Conservation (phyloP, 2,113 vertebrate genomes). For the Tenrec ecaudatus region DNA sequence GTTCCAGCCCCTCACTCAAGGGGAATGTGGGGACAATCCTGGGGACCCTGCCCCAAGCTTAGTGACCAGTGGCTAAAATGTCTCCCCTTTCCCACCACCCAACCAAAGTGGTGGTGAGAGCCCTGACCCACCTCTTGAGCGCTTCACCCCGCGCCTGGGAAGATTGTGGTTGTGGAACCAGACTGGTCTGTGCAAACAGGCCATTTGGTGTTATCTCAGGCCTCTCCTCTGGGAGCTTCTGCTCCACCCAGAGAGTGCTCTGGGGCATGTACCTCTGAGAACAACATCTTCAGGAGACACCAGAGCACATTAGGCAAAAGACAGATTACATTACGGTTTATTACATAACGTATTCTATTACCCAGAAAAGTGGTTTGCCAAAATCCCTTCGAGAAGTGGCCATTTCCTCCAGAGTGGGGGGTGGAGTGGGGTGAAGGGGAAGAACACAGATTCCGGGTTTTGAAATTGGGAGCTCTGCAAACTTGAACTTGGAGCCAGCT, state of each 20-base stretch:
- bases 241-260: neutral
- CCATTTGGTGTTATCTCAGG: neutral
- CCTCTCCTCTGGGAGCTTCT: neutral
- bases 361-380: neutral
- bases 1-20: neutral
- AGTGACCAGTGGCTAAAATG: neutral
- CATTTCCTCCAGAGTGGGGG: neutral
- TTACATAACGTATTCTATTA: neutral
- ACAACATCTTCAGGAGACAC: neutral
- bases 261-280: neutral
- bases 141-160: neutral
- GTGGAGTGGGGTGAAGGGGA: neutral
- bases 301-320: neutral
- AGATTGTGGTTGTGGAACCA: neutral
- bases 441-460: neutral
- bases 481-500: neutral
- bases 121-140: neutral
- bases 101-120: neutral
- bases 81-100: neutral
- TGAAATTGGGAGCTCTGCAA: neutral
- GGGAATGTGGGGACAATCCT: neutral
- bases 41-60: neutral
- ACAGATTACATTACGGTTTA: neutral
- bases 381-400: neutral
- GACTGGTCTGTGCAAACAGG: neutral